Evolutionary conservation across 2,113 vertebrate genomes (phyloP), one percentile per base, ranked within the genome.

Genomic region (Pungitius pungitius): DNA sequence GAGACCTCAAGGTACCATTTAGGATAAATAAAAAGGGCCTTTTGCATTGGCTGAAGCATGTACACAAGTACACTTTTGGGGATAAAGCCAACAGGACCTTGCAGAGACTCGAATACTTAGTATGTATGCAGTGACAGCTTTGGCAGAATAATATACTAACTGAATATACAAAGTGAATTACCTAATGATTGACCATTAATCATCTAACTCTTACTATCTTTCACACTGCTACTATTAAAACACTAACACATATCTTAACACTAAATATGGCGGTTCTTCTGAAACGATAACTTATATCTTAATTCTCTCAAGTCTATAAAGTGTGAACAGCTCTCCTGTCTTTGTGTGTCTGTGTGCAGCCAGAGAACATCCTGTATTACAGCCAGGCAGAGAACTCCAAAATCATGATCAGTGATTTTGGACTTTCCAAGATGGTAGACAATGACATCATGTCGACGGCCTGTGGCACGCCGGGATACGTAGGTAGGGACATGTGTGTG

Each of bases 331-430:
- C 49, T 78, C 39, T 63, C 24, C 0, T 67, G 17, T 82, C 6
- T 78, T 35, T 79, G 30, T 30, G 30, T 76, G 49, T 45, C 20
- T 14, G 62, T 4, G 13, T 60, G 0, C 87, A 99, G 97, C 97
- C 97, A 0, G 97, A 99, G 91, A 99, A 99, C 90, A 93, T 99
- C 59, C 92, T 99, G 8, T 99, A 97, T 89, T 96, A 96, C 81
- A 97, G 95, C 42, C 90, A 94, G 0, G 97, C 97, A 0, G 96
- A 99, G 73, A 93, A 96, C 84, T 96, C 97, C 61, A 99, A 98
- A 84, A 97, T 99, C 89, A 99, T 99, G 97, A 95, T 99, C 89
- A 99, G 97, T 1, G 97, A 99, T 75, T 99, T 99, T 0, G 97
- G 97, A 39, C 91, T 98, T 61, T 99, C 97, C 0, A 99, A 99